These are phyloP conservation scores for Cervus canadensis DNA, from an alignment of 2,113 vertebrate genomes.

Conservation along the genomic window DNA sequence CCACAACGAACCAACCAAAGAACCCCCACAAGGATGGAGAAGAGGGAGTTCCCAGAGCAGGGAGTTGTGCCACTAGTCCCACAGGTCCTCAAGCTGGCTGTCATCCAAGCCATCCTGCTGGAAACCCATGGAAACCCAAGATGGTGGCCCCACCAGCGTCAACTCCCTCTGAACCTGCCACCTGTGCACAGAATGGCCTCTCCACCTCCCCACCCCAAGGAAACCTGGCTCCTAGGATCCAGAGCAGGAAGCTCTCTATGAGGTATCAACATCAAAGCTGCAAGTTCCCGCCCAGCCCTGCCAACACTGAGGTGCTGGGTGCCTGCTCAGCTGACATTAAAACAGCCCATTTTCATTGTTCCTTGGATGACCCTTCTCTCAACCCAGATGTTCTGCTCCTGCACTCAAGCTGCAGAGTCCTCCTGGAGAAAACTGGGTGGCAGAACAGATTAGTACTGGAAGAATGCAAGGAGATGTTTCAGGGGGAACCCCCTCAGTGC, in stretches of 20 bases:
- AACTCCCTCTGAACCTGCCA: background rate
- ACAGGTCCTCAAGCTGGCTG: background rate
- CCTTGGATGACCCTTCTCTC: background rate
- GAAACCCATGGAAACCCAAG: background rate
- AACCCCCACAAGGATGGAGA: background rate
- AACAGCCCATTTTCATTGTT: background rate
- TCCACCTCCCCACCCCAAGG: background rate
- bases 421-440: background rate
- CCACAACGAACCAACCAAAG: background rate
- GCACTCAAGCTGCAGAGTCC: background rate
- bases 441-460: background rate
- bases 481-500: background rate
- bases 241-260: background rate
- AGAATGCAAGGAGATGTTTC: background rate
- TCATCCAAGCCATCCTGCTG: background rate
- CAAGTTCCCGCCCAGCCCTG: background rate
- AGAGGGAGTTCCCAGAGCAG: background rate
- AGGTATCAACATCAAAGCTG: background rate
- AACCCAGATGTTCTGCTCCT: background rate
- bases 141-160: background rate
- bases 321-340: background rate
- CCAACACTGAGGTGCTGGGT: background rate
- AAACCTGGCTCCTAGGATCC: background rate
- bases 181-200: background rate
- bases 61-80: background rate